Evolutionary conservation across 2,888 invertebrate genomes (phyloP).

Genomic region (Poecilobothrus nobilitatus): DNA sequence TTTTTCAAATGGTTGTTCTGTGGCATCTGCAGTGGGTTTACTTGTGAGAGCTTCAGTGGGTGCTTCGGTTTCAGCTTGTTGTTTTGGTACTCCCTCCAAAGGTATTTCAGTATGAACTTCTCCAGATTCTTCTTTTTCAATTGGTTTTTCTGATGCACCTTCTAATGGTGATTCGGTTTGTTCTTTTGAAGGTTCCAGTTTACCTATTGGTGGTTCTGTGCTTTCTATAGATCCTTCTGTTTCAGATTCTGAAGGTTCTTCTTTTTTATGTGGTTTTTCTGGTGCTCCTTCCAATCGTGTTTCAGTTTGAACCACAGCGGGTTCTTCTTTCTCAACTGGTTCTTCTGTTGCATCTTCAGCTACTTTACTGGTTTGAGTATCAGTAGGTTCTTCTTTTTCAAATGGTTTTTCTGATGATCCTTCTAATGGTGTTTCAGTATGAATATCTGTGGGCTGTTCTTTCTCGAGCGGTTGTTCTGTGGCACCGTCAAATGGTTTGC

Average conservation of each 20-base stretch:
- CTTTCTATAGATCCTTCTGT: not conserved
- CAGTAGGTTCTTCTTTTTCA: not conserved
- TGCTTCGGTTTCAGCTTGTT: too few species aligned
- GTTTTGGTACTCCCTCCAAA: too few species aligned
- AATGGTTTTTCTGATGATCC: not conserved
- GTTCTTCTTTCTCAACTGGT: constrained; percentile 10
- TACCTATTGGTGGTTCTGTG: too few species aligned
- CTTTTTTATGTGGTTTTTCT: constrained; percentile 19
- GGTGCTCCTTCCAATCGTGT: constrained; percentile 20
- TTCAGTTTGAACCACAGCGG: constrained; percentile 10
- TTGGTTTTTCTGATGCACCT: too few species aligned
- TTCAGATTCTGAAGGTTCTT: constrained; percentile 13
- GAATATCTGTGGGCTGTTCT: constrained; percentile 18
- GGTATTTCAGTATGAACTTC: too few species aligned
- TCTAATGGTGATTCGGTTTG: too few species aligned
- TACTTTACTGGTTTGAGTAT: constrained; percentile 14
- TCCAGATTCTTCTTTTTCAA: too few species aligned
- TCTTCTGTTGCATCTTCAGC: constrained; percentile 8
- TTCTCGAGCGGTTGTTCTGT: constrained; percentile 8
- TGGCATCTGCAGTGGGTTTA: not conserved
- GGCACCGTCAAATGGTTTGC: constrained; percentile 20
- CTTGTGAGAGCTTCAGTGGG: too few species aligned
- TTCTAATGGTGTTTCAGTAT: constrained; percentile 9
- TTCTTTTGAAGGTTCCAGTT: too few species aligned
- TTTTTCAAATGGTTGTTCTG: not conserved